Evolutionary conservation across 2,113 vertebrate genomes (phyloP).

Genomic region (Zingel zingel): DNA sequence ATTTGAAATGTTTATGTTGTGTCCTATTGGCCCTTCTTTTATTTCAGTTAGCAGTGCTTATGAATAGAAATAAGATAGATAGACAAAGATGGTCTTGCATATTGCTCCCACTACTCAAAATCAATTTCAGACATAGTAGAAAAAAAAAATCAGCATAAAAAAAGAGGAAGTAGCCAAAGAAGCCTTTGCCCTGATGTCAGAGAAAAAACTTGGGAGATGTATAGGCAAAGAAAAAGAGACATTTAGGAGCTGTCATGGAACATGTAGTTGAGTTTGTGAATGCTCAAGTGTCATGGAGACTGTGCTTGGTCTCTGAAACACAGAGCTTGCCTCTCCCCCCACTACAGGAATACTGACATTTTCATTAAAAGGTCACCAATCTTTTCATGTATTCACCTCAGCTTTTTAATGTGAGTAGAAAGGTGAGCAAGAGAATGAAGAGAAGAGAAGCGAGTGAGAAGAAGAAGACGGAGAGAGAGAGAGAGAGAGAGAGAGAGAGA

Average conservation of each 20-base stretch:
- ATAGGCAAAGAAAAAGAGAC: conserved; percentile 57
- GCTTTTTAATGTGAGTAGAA: conserved; percentile 89
- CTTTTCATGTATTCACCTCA: conserved; percentile 89
- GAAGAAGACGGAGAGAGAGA: conserved; percentile 67
- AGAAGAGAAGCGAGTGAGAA: conserved; percentile 75
- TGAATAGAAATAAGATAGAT: not conserved
- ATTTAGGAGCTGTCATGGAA: conserved; percentile 61
- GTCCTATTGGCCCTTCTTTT: not conserved
- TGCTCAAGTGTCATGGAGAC: conserved; percentile 71
- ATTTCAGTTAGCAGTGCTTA: conserved; percentile 1
- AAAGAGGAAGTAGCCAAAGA: conserved; percentile 13
- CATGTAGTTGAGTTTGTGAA: conserved; percentile 70
- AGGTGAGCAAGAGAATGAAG: conserved; percentile 80
- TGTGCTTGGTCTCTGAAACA: conserved; percentile 62
- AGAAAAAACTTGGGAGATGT: not conserved
- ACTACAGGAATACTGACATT: conserved; percentile 85
- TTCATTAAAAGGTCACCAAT: conserved; percentile 91
- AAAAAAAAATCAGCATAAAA: not conserved
- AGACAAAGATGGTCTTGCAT: conserved; percentile 5
- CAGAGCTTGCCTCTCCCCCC: conserved; percentile 47
- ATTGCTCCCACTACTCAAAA: conserved; percentile 6
- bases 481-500: conserved; percentile 48
- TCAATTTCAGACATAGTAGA: not conserved
- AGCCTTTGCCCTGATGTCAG: conserved; percentile 2
- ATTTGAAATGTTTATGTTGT: not conserved